Conservation (phyloP, 1,140 invertebrate species). For the Drosophila subpulchrella region DNA sequence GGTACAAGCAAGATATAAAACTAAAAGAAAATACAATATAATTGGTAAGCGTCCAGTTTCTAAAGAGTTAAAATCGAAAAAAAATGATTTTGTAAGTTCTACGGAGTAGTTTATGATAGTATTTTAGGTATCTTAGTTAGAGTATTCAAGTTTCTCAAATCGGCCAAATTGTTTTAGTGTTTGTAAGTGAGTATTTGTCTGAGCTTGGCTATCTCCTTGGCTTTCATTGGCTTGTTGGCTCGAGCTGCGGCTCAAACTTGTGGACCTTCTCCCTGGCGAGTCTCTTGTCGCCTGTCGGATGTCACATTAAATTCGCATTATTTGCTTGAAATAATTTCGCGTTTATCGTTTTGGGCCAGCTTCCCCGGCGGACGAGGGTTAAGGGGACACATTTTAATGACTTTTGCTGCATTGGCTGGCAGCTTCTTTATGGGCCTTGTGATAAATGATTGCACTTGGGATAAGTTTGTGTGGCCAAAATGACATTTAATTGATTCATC, state of each 20-base stretch:
- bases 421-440: slow-evolving; percentile 31
- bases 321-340: slow-evolving; percentile 78
- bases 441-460: slow-evolving; percentile 55
- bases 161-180: not conserved
- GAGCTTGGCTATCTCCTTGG: slow-evolving; percentile 24
- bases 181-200: slow-evolving; percentile 16
- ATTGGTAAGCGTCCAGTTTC: too few species aligned
- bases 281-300: slow-evolving; percentile 70
- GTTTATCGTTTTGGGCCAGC: slow-evolving; percentile 53
- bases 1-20: too few species aligned
- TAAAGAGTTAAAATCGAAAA: not conserved
- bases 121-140: not conserved
- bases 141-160: slow-evolving; percentile 1
- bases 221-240: slow-evolving; percentile 54
- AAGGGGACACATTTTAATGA: slow-evolving; percentile 43
- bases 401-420: slow-evolving; percentile 48
- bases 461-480: slow-evolving; percentile 42
- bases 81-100: not conserved
- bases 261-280: slow-evolving; percentile 20
- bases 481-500: slow-evolving; percentile 77
- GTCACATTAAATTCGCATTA: slow-evolving; percentile 79
- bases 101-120: not conserved
- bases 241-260: not conserved
- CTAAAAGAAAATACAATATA: too few species aligned
- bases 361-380: slow-evolving; percentile 3